Evolutionary conservation across 2,797 vertebrate species (phyloP), one percentile per base, ranked within the genome.

Genomic region (Gephyroberyx darwinii): DNA sequence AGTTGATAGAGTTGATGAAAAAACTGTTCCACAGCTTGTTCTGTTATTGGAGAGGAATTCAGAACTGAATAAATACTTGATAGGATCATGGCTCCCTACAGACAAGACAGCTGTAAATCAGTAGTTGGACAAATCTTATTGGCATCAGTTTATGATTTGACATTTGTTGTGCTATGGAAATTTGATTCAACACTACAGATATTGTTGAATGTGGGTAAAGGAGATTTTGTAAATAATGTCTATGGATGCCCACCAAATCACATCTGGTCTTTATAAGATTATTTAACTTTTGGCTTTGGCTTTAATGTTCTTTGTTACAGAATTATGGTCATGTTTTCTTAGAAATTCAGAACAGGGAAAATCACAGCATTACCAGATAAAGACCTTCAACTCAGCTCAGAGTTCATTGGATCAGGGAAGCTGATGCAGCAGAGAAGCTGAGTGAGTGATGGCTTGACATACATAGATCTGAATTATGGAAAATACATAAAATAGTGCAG

Each of bases 301-400:
- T 65, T 61, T 84, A 78, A 85, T 87, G 82, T 71, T 86, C 78
- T 85, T 80, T 89, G 84, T 89, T 85, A 74, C 71, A 83, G 79
- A 89, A 85, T 90, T 88, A 89, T 90, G 88, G 71, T 90, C 88
- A 90, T 87, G 85, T 84, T 83, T 91, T 92, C 90, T 69, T 84
- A 83, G 87, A 91, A 90, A 84, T 83, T 74, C 77, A 73, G 73
- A 82, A n/a, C 69, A 53, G 71, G 59, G 69, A 74, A 86, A 80
- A 81, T 71, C 48, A 33, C 64, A 67, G 62, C 65, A 53, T 78
- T 77, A 72, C 72, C 79, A 86, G 88, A 90, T 90, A 85, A 81
- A 84, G 72, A 81, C 80, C 71, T 84, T 85, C 84, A 71, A 61
- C 82, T 65, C 62, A 2, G 35, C 74, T 73, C 33, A 70, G 79